A percentile compares a stretch with the other conserved stretches of the same genome.
Conservation (phyloP, 2,888 invertebrate species). For the Eumerus sabulonum region DNA sequence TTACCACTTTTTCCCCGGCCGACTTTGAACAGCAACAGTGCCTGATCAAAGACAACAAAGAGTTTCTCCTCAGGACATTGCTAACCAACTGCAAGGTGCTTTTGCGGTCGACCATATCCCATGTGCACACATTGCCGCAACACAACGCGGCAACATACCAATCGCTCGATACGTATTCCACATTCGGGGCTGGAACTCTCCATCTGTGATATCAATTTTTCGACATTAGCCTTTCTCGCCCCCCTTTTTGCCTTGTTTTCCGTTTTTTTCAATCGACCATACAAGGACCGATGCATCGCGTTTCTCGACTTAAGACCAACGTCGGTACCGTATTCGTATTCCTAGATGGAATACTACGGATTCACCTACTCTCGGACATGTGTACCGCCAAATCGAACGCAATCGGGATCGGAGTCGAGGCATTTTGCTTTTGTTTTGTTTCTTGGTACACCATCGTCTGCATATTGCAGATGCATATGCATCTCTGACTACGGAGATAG, state of each 20-base stretch:
- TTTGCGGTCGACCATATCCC: constrained; percentile 50
- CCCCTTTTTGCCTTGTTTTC: too few relatives aligned
- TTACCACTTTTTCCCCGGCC: neutral
- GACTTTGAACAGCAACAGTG: constrained; percentile 8
- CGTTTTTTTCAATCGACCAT: constrained; percentile 54
- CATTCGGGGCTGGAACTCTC: constrained; percentile 25
- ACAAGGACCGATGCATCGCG: constrained; percentile 7
- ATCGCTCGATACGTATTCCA: constrained; percentile 23
- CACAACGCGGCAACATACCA: constrained; percentile 37
- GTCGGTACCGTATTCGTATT: constrained; percentile 44
- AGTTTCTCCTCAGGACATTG: constrained; percentile 30
- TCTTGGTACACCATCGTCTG: neutral
- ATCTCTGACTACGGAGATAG: constrained; percentile 38
- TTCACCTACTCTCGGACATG: constrained; percentile 59
- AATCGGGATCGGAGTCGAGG: constrained; percentile 56
- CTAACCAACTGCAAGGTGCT: constrained; percentile 54
- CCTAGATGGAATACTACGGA: constrained; percentile 23
- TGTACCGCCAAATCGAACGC: constrained; percentile 57
- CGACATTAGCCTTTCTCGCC: constrained; percentile 58
- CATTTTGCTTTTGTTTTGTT: constrained; percentile 22
- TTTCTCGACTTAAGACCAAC: constrained; percentile 39
- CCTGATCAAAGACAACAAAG: constrained; percentile 11
- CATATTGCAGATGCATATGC: constrained; percentile 16
- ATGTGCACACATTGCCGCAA: constrained; percentile 23
- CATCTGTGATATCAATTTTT: constrained; percentile 63